Conservation (phyloP, 2,113 vertebrate genomes). For the Eurystomus gularis region DNA sequence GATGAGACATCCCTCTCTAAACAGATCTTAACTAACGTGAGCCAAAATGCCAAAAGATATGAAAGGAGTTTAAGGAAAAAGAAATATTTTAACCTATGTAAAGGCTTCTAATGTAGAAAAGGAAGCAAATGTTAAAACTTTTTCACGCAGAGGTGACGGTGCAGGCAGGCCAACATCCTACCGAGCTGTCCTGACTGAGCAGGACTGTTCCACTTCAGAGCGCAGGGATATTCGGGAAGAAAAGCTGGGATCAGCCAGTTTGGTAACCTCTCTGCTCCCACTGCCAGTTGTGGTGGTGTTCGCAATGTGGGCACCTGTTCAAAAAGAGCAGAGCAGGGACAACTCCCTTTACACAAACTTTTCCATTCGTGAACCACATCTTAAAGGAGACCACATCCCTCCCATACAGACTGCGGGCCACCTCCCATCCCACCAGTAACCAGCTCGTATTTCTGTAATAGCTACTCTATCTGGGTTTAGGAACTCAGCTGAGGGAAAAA, state of each 20-base stretch:
- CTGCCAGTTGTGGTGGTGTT: background rate
- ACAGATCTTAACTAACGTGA: background rate
- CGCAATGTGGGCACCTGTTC: slow-evolving; percentile 50
- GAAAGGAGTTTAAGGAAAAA: background rate
- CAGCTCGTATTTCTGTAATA: background rate
- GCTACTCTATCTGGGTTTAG: background rate
- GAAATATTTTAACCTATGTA: background rate
- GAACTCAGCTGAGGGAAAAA: background rate
- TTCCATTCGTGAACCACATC: slow-evolving; percentile 49
- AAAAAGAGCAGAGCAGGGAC: slow-evolving; percentile 28
- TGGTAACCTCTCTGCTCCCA: background rate
- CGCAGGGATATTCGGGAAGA: background rate
- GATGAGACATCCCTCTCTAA: background rate
- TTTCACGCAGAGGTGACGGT: background rate
- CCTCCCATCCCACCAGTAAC: background rate
- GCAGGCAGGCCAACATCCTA: background rate
- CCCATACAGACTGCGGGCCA: background rate
- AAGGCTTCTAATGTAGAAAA: background rate
- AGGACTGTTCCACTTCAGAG: background rate
- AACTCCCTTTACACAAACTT: slow-evolving; percentile 57
- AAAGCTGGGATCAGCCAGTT: background rate
- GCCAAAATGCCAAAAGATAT: background rate
- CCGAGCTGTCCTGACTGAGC: background rate
- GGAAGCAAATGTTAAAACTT: background rate
- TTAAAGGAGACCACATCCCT: slow-evolving; percentile 37